Evolutionary conservation across 2,797 vertebrate genomes (phyloP).

Genomic region (Nannoperca australis): DNA sequence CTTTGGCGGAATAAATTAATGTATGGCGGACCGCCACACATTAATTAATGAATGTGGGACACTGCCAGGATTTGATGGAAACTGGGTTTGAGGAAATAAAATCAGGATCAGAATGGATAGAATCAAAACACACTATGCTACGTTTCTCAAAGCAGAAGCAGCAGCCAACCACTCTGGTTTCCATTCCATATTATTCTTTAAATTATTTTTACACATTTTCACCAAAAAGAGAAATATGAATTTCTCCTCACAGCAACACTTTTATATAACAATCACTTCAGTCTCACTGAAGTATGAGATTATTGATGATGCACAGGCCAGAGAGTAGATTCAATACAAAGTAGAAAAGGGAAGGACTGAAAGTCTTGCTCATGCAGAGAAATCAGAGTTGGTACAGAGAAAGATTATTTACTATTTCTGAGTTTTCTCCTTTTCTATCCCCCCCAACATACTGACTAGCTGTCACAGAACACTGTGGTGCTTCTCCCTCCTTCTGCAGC

Average conservation of each 20-base stretch:
- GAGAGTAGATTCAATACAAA: not conserved
- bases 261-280: not conserved
- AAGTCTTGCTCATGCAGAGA: slow-evolving; percentile 11
- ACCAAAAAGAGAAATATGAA: not conserved
- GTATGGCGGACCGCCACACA: too few relatives aligned
- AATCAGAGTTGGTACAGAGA: slow-evolving; percentile 8
- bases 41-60: too few relatives aligned
- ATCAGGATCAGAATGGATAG: not conserved
- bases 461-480: slow-evolving; percentile 2
- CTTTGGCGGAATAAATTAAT: too few relatives aligned
- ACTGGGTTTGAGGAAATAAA: not conserved
- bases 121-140: not conserved
- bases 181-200: not conserved
- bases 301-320: not conserved
- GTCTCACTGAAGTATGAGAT: slow-evolving; percentile 9
- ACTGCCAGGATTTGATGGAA: not conserved
- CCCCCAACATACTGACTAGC: not conserved
- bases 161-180: not conserved
- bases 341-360: not conserved
- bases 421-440: slow-evolving; percentile 6
- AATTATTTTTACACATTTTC: not conserved
- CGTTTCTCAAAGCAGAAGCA: not conserved
- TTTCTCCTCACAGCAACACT: not conserved
- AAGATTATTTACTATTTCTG: slow-evolving; percentile 32
- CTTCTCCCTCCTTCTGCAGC: slow-evolving; percentile 14